Evolutionary conservation across 2,797 vertebrate genomes (phyloP), one percentile per base, ranked within the genome.

Genomic region (Bufotes viridis): DNA sequence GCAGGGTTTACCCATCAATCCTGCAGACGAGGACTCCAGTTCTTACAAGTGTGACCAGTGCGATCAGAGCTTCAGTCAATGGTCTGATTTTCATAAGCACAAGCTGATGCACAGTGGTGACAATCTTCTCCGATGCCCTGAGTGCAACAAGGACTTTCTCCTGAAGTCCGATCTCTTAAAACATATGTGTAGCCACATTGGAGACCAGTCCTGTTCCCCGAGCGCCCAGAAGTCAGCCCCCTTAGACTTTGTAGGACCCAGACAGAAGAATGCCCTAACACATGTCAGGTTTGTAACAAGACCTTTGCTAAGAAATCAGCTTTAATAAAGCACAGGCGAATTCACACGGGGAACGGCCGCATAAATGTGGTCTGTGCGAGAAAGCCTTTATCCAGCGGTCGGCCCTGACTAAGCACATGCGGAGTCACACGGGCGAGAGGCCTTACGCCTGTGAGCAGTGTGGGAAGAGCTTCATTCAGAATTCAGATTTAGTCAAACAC

Each of bases 281-380:
- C 92, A 89, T 95, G 95, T 42, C 92, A 93, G 2, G 91, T 93
- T 80, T 95, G 95, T n/a, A 93, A 93, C 8, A 95, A 95, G 88
- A 94, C 93, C 49, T 95, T 95, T 91, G 94, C 94, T 82, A 85
- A 95, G 49, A 67, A 61, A 15, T 78, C 84, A 0, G 70, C 88
- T 22, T 24, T 89, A 12, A 53, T 82, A 14, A 86, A 70, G 82
- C 88, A 89, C 84, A 49, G 58, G 1, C 76, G 88, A 34, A 86
- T 74, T 4, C 88, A 89, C 55, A 82, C 70, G 0, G 80, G 7
- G 88, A 89, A 14, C 76, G 79, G 61, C 83, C 88, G 0, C 51
- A 86, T 18, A 75, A 86, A 29, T 89, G 88, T 74, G 60, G 34
- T 14, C 12, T 86, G 17, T 89, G 88, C 3, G 84, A 82, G 29